These are phyloP conservation scores for Thalassaphorura encarpata DNA, from an alignment of 1,140 invertebrate genomes.

Conservation along the genomic window DNA sequence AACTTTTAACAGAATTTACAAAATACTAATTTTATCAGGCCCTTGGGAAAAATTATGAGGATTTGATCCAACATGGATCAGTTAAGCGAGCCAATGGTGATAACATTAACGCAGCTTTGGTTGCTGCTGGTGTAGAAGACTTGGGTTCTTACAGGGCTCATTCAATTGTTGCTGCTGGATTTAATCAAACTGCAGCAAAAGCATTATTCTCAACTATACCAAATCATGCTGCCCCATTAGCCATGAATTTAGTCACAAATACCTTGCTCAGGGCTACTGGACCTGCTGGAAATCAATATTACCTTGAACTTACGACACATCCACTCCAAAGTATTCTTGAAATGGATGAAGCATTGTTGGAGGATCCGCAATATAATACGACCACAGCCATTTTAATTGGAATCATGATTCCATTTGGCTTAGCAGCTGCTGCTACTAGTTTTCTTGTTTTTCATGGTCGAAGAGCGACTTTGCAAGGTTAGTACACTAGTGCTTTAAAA, in stretches of 20 bases:
- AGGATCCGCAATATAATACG: too few relatives aligned
- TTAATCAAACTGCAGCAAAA: background rate
- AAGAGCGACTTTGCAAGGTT: conserved; percentile 43
- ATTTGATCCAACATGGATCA: too few relatives aligned
- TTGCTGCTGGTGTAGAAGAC: background rate
- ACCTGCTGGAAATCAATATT: too few relatives aligned
- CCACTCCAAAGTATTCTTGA: conserved; percentile 55
- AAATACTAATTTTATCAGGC: too few relatives aligned
- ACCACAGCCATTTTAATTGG: conserved; percentile 32
- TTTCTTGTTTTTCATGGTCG: conserved; percentile 58
- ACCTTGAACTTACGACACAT: conserved; percentile 52
- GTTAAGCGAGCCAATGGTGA: too few relatives aligned
- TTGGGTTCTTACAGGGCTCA: conserved; percentile 10
- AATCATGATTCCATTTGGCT: conserved; percentile 31
- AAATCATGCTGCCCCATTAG: conserved; percentile 55
- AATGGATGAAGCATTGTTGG: too few relatives aligned
- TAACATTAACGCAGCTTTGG: too few relatives aligned
- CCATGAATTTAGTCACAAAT: conserved; percentile 48
- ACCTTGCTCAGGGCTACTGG: too few relatives aligned
- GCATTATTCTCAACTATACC: conserved; percentile 43
- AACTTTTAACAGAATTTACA: too few relatives aligned
- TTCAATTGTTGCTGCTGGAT: conserved; percentile 16
- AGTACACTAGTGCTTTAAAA: background rate
- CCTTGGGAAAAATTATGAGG: too few relatives aligned
- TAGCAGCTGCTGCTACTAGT: conserved; percentile 66